Percentiles rank a stretch among this genome's conserved stretches.
Conservation (phyloP, 2,113 vertebrate genomes). For the Podarcis muralis region DNA sequence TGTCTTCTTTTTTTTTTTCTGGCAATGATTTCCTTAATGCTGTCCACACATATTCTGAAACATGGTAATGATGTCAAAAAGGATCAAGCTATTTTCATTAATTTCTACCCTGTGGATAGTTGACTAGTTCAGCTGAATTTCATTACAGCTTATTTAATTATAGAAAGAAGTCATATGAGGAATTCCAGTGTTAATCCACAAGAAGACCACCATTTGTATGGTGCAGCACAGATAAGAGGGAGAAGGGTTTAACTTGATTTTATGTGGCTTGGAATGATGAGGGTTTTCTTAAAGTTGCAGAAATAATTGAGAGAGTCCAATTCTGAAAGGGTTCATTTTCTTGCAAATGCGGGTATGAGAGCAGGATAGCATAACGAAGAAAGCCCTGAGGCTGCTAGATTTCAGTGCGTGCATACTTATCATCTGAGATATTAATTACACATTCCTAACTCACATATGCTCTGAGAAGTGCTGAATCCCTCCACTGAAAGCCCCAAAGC, state of each 20-base stretch:
- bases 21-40: neutral
- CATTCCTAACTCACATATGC: neutral
- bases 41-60: conserved; percentile 22
- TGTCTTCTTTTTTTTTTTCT: conserved; percentile 37
- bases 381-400: neutral
- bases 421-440: neutral
- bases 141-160: conserved; percentile 44
- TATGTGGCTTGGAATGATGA: neutral
- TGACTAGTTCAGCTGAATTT: conserved; percentile 39
- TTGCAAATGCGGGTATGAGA: neutral
- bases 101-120: conserved; percentile 25
- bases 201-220: neutral
- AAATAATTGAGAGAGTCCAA: neutral
- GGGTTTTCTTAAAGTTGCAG: neutral
- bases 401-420: neutral
- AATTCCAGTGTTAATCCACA: conserved; percentile 12
- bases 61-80: conserved; percentile 20
- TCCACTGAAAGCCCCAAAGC: neutral
- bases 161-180: conserved; percentile 33
- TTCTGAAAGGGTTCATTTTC: neutral
- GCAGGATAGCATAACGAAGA: too few species aligned
- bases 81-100: conserved; percentile 28
- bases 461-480: neutral
- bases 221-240: neutral
- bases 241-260: neutral